Base-by-base conservation (phyloP, 2,797 vertebrate species). In the Myiotriccus ornatus region DNA sequence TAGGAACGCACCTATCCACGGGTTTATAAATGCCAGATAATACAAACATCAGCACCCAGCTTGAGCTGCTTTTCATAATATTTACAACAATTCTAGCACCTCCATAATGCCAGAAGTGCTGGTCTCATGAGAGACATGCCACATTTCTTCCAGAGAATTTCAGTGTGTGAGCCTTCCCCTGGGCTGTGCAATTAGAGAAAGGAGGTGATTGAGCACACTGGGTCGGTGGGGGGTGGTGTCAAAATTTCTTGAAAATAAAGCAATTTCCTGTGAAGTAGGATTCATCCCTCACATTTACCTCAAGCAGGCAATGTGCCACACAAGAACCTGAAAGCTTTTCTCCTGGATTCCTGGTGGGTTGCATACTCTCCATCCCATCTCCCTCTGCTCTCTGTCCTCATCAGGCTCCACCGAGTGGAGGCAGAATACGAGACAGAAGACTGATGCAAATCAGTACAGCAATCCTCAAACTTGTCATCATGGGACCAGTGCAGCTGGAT, bases 91-190 rank as follows among this genome's bases (percentile, higher is more conserved):
- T 84, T 76, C 73, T 41, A 74, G 41, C 24, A 53, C 30, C 49
- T 87, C 63, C 13, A 24, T 23, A 76, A 70, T 7, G 11, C 23
- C 52, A 86, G 47, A 67, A 82, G 32, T 77, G 59, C 27, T 70
- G 35, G 24, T 80, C 19, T 91, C 50, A 9, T 41, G 68, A 62
- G 21, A 94, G 20, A 56, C 8, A 24, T 1, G 34, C 18, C 50
- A 59, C 35, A 91, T 93, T 55, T 78, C 87, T 57, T 67, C n/a
- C 70, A 84, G 44, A 74, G 84, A 75, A 46, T 68, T 70, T 65
- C 62, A 65, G 74, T 32, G 32, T 1, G 1, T 37, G 32, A 39
- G 30, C 55, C 43, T 84, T 79, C 47, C 71, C 57, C 39, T 41
- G 32, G 47, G 57, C 74, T 49, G 44, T 55, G 28, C 55, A 37